Evolutionary conservation across 1,140 invertebrate genomes (phyloP).

Genomic region (Drosophila quadrilineata): DNA sequence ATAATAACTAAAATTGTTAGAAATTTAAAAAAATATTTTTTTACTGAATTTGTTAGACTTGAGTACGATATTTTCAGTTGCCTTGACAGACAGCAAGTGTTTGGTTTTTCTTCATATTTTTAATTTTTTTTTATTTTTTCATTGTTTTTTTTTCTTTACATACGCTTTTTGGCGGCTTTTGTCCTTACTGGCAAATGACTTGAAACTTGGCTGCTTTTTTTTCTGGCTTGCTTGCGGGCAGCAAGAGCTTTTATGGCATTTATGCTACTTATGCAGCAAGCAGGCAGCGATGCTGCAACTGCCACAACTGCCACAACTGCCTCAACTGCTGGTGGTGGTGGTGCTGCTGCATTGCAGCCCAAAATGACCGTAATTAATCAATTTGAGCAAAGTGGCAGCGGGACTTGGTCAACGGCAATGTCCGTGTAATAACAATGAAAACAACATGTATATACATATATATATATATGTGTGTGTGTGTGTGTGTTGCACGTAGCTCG

Average conservation of each 20-base stretch:
- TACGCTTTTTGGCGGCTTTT: too few species aligned
- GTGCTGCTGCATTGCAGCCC: slow-evolving; percentile 17
- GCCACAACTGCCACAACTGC: background rate
- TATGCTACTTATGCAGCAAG: slow-evolving; percentile 67
- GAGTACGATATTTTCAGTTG: too few species aligned
- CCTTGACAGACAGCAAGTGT: too few species aligned
- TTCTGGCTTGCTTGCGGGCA: slow-evolving; percentile 42
- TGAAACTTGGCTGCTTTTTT: slow-evolving; percentile 24
- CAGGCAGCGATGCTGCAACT: slow-evolving; percentile 25
- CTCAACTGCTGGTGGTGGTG: background rate
- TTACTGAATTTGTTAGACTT: too few species aligned
- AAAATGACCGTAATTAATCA: slow-evolving; percentile 79
- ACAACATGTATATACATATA: slow-evolving; percentile 60
- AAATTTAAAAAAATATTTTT: too few species aligned
- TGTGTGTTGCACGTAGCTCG: slow-evolving; percentile 17
- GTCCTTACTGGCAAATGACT: slow-evolving; percentile 77
- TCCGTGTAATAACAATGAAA: slow-evolving; percentile 79
- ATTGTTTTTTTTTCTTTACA: too few species aligned
- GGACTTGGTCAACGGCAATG: slow-evolving; percentile 67
- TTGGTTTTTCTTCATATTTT: too few species aligned
- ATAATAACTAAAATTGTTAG: too few species aligned
- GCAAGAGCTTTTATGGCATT: slow-evolving; percentile 69
- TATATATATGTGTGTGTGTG: background rate
- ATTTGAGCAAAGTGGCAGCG: slow-evolving; percentile 73
- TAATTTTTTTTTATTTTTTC: too few species aligned